Conservation (phyloP, 2,797 vertebrate genomes). For the Thalassophryne amazonica region DNA sequence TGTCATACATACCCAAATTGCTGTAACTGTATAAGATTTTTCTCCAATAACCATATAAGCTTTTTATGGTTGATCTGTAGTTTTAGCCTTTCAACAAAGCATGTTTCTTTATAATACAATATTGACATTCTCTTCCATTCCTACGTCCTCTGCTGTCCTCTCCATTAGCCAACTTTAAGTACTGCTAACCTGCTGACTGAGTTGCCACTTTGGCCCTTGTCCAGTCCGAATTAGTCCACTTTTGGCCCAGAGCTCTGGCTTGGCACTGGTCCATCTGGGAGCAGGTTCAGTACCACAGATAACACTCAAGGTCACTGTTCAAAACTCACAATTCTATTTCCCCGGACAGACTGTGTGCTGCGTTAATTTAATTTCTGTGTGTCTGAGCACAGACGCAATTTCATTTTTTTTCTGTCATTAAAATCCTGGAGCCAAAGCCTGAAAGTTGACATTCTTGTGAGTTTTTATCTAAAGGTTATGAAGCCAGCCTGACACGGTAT, state of each 20-base stretch:
- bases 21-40: no score
- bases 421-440: slow-evolving; percentile 30
- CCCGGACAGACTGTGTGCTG: slow-evolving; percentile 2
- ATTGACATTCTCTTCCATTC: background rate
- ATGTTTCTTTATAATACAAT: no score
- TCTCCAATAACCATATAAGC: no score
- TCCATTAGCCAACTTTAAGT: slow-evolving; percentile 21
- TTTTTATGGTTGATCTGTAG: no score
- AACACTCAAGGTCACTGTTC: slow-evolving; percentile 40
- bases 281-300: slow-evolving; percentile 4
- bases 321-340: slow-evolving; percentile 22
- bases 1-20: no score
- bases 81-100: no score
- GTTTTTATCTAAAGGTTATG: slow-evolving; percentile 42
- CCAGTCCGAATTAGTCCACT: slow-evolving; percentile 4
- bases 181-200: slow-evolving; percentile 32
- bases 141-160: background rate
- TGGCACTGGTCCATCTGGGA: slow-evolving; percentile 18
- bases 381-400: slow-evolving; percentile 8
- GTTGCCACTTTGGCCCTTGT: slow-evolving; percentile 12
- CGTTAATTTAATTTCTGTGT: background rate
- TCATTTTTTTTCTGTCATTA: slow-evolving; percentile 15
- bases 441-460: slow-evolving; percentile 24
- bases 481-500: slow-evolving; percentile 26
- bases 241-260: slow-evolving; percentile 16